A percentile compares a stretch with the other conserved stretches of the same genome.
These are phyloP conservation scores for Chondrilla cf. caribensis DNA, from an alignment of 37 sponge, comb jelly and placozoan genomes.

Conservation along the genomic window DNA sequence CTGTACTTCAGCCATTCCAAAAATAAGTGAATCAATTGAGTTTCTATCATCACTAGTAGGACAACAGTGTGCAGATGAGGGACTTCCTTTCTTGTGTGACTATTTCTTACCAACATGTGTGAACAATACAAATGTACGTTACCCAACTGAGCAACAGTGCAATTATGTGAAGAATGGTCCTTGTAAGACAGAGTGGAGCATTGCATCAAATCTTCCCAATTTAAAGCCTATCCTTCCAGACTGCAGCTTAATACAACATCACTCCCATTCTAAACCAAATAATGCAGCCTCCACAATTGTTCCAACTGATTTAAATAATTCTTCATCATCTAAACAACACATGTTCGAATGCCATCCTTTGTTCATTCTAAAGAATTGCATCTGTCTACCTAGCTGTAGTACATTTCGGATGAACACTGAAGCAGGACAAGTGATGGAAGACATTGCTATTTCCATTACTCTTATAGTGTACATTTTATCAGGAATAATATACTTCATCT, in stretches of 20 bases:
- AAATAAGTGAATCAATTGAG: too few relatives aligned
- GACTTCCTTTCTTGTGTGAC: background rate
- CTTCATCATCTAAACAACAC: too few relatives aligned
- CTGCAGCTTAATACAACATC: background rate
- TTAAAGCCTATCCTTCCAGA: background rate
- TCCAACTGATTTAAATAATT: background rate
- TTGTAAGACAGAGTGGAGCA: background rate
- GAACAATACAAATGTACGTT: background rate
- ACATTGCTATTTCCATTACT: background rate
- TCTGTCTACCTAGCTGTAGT: slow-evolving; percentile 11
- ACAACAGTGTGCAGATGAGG: background rate
- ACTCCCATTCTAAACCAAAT: too few relatives aligned
- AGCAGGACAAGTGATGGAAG: background rate
- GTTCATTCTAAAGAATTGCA: background rate
- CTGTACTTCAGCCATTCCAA: too few relatives aligned
- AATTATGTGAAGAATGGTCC: background rate
- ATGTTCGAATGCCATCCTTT: background rate
- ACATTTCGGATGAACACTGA: slow-evolving; percentile 1
- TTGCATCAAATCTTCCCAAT: background rate
- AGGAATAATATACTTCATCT: background rate
- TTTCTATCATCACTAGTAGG: too few relatives aligned
- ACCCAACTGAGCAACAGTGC: background rate
- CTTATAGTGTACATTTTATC: background rate
- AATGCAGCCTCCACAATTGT: background rate
- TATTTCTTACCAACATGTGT: background rate